phyloP scores from a whole-genome alignment of 2,113 vertebrate species.

The Rhombomys opimus region DNA sequence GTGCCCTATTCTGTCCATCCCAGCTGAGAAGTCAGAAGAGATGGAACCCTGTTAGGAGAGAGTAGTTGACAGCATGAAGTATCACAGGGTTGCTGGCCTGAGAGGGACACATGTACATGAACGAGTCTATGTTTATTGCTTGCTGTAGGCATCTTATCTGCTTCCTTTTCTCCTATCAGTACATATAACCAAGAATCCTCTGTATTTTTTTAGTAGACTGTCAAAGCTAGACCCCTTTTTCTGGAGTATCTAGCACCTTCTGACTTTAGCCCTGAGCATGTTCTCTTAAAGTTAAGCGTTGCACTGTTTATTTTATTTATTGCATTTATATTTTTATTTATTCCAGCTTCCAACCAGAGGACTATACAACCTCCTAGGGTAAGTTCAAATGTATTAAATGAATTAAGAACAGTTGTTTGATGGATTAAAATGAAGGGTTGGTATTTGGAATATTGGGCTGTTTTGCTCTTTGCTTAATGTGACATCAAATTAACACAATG shows the following conservation, averaged over 20 bases:
- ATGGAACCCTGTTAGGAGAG: neutral
- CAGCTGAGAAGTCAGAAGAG: neutral
- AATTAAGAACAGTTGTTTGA: constrained; percentile 82
- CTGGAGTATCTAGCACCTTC: neutral
- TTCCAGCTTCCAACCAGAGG: constrained; percentile 87
- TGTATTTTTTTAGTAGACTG: neutral
- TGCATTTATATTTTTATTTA: constrained; percentile 69
- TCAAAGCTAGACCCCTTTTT: constrained; percentile 37
- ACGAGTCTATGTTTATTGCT: neutral
- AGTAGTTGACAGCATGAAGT: neutral
- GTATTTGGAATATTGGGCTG: constrained; percentile 81
- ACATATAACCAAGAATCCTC: constrained; percentile 8
- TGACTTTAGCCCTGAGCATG: constrained; percentile 34
- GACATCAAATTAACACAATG: constrained; percentile 83
- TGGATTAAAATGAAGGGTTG: constrained; percentile 79
- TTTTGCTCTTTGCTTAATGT: constrained; percentile 80
- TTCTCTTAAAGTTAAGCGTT: constrained; percentile 61
- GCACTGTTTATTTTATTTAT: constrained; percentile 42
- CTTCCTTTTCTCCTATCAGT: constrained; percentile 5
- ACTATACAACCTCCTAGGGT: constrained; percentile 88
- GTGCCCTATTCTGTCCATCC: neutral
- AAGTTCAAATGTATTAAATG: constrained; percentile 87
- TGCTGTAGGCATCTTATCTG: neutral
- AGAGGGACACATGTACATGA: neutral
- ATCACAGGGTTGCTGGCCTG: neutral